A percentile compares a stretch with the other conserved stretches of the same genome.
These are phyloP conservation scores for Pelodiscus sinensis DNA, from an alignment of 2,113 vertebrate genomes.

Conservation along the genomic window DNA sequence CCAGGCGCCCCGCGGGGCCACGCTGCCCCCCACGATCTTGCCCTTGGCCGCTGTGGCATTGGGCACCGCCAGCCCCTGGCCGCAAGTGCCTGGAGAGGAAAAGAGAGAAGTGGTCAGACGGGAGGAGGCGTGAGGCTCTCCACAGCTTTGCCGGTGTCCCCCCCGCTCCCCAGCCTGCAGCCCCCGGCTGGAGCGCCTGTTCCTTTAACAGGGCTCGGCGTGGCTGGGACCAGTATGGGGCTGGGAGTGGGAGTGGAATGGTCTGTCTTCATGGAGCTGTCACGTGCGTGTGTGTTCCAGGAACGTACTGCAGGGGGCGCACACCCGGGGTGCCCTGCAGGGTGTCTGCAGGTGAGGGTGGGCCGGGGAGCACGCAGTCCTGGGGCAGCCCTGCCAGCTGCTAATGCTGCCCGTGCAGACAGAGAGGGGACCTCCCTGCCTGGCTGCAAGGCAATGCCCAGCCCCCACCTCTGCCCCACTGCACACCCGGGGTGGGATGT, in stretches of 20 bases:
- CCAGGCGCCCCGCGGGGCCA: slow-evolving; percentile 87
- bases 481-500: not conserved
- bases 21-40: slow-evolving; percentile 88
- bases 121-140: not conserved
- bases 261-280: not conserved
- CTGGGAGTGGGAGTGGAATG: not conserved
- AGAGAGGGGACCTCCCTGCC: not conserved
- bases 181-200: not conserved
- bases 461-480: not conserved
- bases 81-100: slow-evolving; percentile 81
- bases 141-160: not conserved
- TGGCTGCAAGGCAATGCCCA: not conserved
- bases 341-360: too few species aligned
- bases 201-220: too few species aligned
- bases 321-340: too few species aligned
- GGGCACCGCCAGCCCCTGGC: slow-evolving; percentile 59
- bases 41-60: slow-evolving; percentile 80
- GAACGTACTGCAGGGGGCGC: not conserved
- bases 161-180: too few species aligned
- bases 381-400: not conserved
- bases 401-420: too few species aligned
- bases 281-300: not conserved
- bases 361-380: not conserved
- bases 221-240: not conserved
- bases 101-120: not conserved